A percentile compares a stretch with the other conserved stretches of the same genome.
phyloP scores from a whole-genome alignment of 2,113 vertebrate genomes.

The Donacobius atricapilla region DNA sequence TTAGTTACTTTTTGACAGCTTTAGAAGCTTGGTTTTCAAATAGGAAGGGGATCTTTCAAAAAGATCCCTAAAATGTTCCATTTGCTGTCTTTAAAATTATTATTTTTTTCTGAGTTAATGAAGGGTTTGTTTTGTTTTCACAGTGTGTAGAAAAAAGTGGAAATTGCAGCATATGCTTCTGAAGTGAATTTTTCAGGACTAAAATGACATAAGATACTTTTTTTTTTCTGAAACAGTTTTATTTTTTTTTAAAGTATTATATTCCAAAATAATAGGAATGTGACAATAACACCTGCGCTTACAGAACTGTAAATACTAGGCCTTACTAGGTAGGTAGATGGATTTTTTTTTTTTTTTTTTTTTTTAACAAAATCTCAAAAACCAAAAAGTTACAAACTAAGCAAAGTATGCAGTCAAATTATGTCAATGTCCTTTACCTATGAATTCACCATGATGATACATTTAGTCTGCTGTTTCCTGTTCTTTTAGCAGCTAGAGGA shows the following conservation, averaged over 20 bases:
- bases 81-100: not conserved
- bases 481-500: not conserved
- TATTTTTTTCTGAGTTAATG: not conserved
- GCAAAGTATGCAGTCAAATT: not conserved
- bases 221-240: rapidly evolving
- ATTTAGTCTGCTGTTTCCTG: not conserved
- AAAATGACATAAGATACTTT: not conserved
- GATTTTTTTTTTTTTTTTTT: not conserved
- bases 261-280: not conserved
- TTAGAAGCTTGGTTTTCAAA: not conserved
- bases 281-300: not conserved
- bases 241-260: not conserved
- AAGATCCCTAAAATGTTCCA: not conserved
- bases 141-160: not conserved
- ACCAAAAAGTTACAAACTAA: not conserved
- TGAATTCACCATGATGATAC: not conserved
- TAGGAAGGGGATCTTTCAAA: not conserved
- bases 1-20: not conserved
- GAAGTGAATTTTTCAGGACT: not conserved
- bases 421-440: not conserved
- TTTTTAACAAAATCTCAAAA: no score
- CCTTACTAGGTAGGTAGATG: not conserved
- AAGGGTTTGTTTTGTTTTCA: not conserved
- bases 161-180: not conserved
- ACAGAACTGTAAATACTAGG: not conserved